These are phyloP conservation scores for Bergia puertoricense DNA, from an alignment of 92 coral and sea anemone species.

Conservation along the genomic window DNA sequence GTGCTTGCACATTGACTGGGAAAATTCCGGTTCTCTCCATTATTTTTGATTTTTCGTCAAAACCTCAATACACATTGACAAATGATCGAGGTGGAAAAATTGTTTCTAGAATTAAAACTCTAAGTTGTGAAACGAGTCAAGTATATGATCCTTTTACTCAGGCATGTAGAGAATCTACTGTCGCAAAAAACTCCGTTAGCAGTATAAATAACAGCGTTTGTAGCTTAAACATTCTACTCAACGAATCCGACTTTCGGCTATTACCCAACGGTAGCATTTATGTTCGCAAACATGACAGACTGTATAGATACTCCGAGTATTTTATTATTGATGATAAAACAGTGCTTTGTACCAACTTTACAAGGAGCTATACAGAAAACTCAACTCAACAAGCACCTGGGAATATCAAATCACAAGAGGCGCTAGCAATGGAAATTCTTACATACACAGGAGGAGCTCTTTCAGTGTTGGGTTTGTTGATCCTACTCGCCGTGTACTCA, in stretches of 20 bases:
- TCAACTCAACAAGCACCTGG: neutral
- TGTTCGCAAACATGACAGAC: neutral
- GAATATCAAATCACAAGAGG: neutral
- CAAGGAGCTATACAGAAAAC: neutral
- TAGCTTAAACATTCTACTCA: neutral
- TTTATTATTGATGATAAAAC: neutral
- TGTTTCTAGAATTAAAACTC: neutral
- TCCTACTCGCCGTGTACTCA: constrained; percentile 25
- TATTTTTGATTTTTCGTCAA: neutral
- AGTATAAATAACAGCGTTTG: neutral
- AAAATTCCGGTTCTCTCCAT: neutral
- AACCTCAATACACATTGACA: neutral
- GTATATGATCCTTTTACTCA: constrained; percentile 10
- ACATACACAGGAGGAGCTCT: neutral
- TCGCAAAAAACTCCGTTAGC: neutral
- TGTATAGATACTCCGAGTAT: neutral
- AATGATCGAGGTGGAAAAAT: neutral
- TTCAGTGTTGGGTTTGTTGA: constrained; percentile 21
- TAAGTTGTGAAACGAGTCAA: neutral
- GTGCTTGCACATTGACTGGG: neutral
- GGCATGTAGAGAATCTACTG: neutral
- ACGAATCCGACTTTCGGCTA: neutral
- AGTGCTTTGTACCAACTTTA: neutral
- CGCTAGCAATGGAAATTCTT: neutral
- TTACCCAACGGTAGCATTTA: neutral